These are phyloP conservation scores for Bufotes viridis DNA, from an alignment of 2,797 vertebrate genomes.

Conservation along the genomic window DNA sequence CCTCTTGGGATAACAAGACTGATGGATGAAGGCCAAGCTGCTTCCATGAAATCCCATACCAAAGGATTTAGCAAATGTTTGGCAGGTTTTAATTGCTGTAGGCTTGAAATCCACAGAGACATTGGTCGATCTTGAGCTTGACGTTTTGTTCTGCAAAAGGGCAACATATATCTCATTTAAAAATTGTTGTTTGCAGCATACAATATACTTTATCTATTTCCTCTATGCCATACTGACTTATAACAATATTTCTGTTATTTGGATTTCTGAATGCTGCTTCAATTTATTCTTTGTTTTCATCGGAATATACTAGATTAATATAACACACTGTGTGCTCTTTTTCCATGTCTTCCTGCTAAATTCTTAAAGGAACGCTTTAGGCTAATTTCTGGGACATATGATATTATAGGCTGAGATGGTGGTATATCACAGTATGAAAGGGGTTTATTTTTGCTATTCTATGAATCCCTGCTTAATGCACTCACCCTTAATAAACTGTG, in stretches of 20 bases:
- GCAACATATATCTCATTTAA: not conserved
- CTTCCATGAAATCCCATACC: conserved; percentile 89
- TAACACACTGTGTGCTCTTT: not conserved
- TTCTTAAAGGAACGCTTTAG: not conserved
- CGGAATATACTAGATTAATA: not conserved
- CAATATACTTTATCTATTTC: not conserved
- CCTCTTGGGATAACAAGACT: conserved; percentile 90
- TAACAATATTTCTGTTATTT: not conserved
- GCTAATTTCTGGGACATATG: not conserved
- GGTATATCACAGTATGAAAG: not conserved
- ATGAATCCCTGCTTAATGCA: too few relatives aligned
- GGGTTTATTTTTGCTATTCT: not conserved
- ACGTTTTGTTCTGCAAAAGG: conserved; percentile 77
- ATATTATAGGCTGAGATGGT: too few relatives aligned
- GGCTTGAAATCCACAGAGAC: conserved; percentile 89
- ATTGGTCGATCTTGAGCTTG: conserved; percentile 89
- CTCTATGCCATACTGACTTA: not conserved
- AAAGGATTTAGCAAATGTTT: conserved; percentile 83
- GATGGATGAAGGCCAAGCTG: conserved; percentile 89
- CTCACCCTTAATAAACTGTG: too few relatives aligned
- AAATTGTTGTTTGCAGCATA: not conserved
- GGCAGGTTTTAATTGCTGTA: conserved; percentile 85
- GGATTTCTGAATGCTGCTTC: not conserved
- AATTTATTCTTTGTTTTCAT: not conserved
- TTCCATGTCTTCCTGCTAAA: not conserved